These are phyloP conservation scores for Diacarnus erythraeanus DNA, from an alignment of 37 sponge, comb jelly and placozoan species.

Conservation along the genomic window DNA sequence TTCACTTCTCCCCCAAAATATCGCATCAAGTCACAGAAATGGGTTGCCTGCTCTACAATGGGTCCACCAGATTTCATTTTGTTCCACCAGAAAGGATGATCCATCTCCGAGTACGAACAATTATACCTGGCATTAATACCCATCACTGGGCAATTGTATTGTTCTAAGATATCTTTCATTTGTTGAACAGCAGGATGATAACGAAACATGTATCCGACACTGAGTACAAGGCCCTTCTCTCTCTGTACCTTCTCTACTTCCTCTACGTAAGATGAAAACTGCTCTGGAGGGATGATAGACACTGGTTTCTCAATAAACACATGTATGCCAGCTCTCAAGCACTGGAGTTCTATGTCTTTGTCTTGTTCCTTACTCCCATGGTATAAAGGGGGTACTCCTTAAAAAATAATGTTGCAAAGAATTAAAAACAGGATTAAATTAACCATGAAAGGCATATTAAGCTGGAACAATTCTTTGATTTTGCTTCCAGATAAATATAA, in stretches of 20 bases:
- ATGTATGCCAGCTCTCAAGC: constrained; percentile 70
- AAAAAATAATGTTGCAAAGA: too few relatives aligned
- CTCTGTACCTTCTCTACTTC: constrained; percentile 31
- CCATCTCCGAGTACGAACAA: constrained; percentile 59
- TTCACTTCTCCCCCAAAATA: constrained; percentile 73
- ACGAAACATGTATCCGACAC: constrained; percentile 89
- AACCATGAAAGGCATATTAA: too few relatives aligned
- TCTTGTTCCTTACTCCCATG: constrained; percentile 59
- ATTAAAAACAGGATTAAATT: too few relatives aligned
- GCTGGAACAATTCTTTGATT: too few relatives aligned
- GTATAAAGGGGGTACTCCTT: constrained; percentile 76
- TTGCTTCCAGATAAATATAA: too few relatives aligned
- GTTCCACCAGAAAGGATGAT: constrained; percentile 80
- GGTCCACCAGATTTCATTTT: constrained; percentile 72
- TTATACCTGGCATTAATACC: constrained; percentile 63
- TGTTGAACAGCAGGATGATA: constrained; percentile 81
- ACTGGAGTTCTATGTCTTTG: constrained; percentile 67
- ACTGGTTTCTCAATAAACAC: constrained; percentile 89
- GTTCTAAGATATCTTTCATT: constrained; percentile 39
- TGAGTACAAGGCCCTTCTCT: constrained; percentile 35
- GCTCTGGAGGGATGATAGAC: constrained; percentile 68
- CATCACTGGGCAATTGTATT: constrained; percentile 43
- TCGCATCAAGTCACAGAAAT: constrained; percentile 84
- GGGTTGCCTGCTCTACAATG: constrained; percentile 91
- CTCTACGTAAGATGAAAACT: constrained; percentile 49